Evolutionary conservation across 2,113 vertebrate species (phyloP), one percentile per base, ranked within the genome.

Genomic region (Sigmodon hispidus): DNA sequence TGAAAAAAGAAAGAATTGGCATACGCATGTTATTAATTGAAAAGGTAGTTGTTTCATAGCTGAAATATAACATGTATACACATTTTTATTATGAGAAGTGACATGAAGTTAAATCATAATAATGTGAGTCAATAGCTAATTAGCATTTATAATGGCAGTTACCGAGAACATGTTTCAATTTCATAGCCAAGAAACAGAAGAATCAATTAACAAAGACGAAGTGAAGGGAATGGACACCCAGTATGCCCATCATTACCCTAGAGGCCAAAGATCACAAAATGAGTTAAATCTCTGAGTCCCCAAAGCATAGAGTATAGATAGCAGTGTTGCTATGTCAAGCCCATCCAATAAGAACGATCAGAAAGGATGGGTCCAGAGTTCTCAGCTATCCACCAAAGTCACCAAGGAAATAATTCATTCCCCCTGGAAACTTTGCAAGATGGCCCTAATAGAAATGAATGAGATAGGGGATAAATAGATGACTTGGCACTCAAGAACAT

Each of bases 141-240:
- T 96, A 98, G 93, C 91, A 97, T 94, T 97, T 96, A 93, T 97
- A 96, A 97, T 95, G 96, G 93, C 70, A 94, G 59, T 91, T 95
- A 81, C 94, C 55, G 70, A 80, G 94, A 80, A 90, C 79, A 88
- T 96, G 96, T 93, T 97, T 98, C 95, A 97, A 40, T 97, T 97
- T 97, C 95, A 91, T 88, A 73, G 93, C 85, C 92, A 87, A 45
- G 81, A 87, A 92, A 72, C n/a, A 26, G 63, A 40, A 91, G 67
- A 91, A 96, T 96, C 31, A 10, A 96, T 96, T 77, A 93, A 80
- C 79, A 89, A 96, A 94, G 93, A 40, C 36, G 45, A 86, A 91
- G 65, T n/a, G 55, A 95, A 83, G 52, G 1, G 2, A 87, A 72
- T n/a, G 4, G 19, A 16, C 57, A 76, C 40, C n/a, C 48, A 67